Evolutionary conservation across 2,888 invertebrate species (phyloP).

Genomic region (Julus scandinavius): DNA sequence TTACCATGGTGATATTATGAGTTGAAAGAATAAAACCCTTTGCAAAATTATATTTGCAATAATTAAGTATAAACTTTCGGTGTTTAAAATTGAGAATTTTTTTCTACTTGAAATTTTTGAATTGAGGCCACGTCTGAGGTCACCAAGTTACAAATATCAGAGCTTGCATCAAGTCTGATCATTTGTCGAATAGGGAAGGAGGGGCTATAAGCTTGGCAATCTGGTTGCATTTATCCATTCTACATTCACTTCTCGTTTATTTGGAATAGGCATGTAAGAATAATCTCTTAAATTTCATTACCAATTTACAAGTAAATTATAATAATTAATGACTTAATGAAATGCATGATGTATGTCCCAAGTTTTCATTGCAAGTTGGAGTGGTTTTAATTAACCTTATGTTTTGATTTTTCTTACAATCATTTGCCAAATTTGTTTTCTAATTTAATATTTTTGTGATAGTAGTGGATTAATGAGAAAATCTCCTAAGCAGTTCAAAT

Average conservation of each 20-base stretch:
- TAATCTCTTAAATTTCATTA: not conserved
- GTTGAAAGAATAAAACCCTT: not conserved
- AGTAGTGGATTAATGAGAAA: too few species aligned
- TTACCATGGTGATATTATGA: not conserved
- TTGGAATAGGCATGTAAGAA: not conserved
- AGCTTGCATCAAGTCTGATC: not conserved
- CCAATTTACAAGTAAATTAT: not conserved
- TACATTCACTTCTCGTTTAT: not conserved
- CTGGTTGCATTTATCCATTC: not conserved
- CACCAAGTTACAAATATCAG: not conserved
- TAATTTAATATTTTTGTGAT: too few species aligned
- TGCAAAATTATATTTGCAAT: not conserved
- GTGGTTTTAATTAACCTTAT: too few species aligned
- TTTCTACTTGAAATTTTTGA: not conserved
- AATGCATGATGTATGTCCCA: too few species aligned
- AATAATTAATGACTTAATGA: not conserved
- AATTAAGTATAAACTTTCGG: too few species aligned
- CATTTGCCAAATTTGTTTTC: too few species aligned
- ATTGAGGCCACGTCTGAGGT: not conserved
- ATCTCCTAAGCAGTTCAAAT: too few species aligned
- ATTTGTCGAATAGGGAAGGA: not conserved
- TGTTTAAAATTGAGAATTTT: not conserved
- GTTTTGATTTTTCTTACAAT: too few species aligned
- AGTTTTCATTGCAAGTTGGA: too few species aligned
- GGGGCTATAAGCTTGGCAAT: not conserved